Conservation (phyloP, 2,113 vertebrate genomes). For the Elgaria multicarinata region DNA sequence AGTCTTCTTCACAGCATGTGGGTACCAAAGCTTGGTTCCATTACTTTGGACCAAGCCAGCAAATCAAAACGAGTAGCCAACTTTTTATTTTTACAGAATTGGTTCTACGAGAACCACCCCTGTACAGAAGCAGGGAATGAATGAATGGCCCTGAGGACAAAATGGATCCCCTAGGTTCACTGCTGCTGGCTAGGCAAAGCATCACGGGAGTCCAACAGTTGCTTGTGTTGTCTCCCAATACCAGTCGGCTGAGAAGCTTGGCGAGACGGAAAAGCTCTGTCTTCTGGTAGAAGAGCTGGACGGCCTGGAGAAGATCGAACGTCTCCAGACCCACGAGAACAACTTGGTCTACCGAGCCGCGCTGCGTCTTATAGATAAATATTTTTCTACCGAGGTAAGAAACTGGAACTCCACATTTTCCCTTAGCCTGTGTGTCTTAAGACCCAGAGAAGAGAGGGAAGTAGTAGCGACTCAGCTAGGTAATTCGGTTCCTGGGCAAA, state of each 20-base stretch:
- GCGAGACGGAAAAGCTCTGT: slow-evolving; percentile 81
- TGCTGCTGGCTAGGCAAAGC: not conserved
- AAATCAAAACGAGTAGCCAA: not conserved
- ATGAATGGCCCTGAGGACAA: not conserved
- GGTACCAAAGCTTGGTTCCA: not conserved
- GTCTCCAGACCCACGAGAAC: slow-evolving; percentile 88
- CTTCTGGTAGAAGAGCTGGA: slow-evolving; percentile 85
- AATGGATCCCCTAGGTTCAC: not conserved
- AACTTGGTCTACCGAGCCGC: slow-evolving; percentile 80
- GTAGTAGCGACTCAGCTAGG: not conserved
- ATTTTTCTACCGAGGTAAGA: slow-evolving; percentile 84
- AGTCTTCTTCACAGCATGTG: no score
- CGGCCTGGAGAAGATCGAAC: slow-evolving; percentile 87
- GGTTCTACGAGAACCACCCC: not conserved
- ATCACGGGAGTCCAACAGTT: not conserved
- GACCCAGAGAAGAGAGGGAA: no score
- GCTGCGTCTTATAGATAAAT: slow-evolving; percentile 83
- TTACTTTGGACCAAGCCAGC: not conserved
- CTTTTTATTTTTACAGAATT: not conserved
- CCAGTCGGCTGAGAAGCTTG: slow-evolving; percentile 84
- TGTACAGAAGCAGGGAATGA: not conserved
- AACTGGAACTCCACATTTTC: not conserved
- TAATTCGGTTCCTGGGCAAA: not conserved
- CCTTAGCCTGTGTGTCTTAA: not conserved
- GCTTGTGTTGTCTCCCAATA: not conserved